Conservation (phyloP, 2,888 invertebrate genomes). For the Timandra comae region DNA sequence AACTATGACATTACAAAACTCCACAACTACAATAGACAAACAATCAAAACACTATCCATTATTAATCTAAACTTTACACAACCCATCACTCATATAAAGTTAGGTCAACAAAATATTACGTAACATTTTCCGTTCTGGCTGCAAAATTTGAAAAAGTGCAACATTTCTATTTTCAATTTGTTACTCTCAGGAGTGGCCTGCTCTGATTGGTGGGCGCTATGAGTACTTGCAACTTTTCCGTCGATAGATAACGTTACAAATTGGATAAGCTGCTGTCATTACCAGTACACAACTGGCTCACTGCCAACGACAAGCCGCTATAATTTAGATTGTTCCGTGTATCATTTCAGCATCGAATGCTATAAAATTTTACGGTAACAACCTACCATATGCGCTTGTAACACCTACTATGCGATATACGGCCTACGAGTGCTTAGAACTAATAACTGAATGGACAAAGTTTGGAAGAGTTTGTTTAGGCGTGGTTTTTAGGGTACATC, state of each 20-base stretch:
- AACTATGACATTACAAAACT: no score
- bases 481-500: no score
- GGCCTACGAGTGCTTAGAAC: conserved; percentile 21
- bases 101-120: no score
- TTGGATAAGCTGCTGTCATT: conserved; percentile 60
- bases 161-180: no score
- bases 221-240: conserved; percentile 11
- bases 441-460: conserved; percentile 20
- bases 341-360: conserved; percentile 71
- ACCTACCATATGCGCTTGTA: conserved; percentile 55
- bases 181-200: conserved; percentile 1
- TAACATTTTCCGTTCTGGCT: no score
- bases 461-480: no score
- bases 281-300: conserved; percentile 52
- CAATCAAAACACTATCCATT: no score
- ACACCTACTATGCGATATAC: conserved; percentile 33
- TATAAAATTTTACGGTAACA: conserved; percentile 74
- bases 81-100: no score
- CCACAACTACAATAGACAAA: no score
- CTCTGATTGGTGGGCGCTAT: not conserved
- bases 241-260: conserved; percentile 52
- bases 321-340: conserved; percentile 75
- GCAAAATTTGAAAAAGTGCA: no score
- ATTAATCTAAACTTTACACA: no score
- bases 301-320: conserved; percentile 56